phyloP scores from a whole-genome alignment of 2,113 vertebrate species.

The Sterrhoptilus dennistouni region DNA sequence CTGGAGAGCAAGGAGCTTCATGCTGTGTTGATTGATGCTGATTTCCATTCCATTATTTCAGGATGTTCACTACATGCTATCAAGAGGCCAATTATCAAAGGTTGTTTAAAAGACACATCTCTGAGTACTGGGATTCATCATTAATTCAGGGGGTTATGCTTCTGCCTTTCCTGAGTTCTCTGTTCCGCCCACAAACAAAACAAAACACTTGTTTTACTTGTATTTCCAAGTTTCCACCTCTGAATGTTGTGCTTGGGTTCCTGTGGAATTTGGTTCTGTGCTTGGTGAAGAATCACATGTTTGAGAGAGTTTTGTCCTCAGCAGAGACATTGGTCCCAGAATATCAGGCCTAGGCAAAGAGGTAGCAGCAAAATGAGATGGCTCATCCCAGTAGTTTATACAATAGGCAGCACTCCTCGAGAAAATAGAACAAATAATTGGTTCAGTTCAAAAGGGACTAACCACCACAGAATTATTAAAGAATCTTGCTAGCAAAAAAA shows the following conservation, averaged over 20 bases:
- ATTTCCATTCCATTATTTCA: conserved; percentile 61
- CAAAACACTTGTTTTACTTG: background rate
- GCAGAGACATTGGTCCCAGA: background rate
- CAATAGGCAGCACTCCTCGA: background rate
- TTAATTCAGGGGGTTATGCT: conserved; percentile 38
- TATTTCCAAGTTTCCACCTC: background rate
- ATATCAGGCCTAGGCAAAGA: background rate
- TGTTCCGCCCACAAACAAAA: background rate
- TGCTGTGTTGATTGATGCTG: conserved; percentile 64
- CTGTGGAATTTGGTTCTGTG: background rate
- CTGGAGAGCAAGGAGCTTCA: conserved; percentile 17
- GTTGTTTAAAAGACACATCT: conserved; percentile 63
- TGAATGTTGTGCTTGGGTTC: background rate
- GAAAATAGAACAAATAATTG: background rate
- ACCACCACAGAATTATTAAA: background rate
- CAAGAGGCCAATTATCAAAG: conserved; percentile 58
- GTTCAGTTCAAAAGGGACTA: background rate
- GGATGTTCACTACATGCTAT: conserved; percentile 30
- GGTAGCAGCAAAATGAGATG: background rate
- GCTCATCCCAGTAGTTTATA: background rate
- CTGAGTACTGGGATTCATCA: conserved; percentile 32
- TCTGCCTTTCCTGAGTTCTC: background rate
- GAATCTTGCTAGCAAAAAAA: background rate
- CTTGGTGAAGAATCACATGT: background rate
- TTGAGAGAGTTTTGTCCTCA: background rate